Base-by-base conservation (phyloP, 2,888 invertebrate genomes). In the Tupiocoris notatus region DNA sequence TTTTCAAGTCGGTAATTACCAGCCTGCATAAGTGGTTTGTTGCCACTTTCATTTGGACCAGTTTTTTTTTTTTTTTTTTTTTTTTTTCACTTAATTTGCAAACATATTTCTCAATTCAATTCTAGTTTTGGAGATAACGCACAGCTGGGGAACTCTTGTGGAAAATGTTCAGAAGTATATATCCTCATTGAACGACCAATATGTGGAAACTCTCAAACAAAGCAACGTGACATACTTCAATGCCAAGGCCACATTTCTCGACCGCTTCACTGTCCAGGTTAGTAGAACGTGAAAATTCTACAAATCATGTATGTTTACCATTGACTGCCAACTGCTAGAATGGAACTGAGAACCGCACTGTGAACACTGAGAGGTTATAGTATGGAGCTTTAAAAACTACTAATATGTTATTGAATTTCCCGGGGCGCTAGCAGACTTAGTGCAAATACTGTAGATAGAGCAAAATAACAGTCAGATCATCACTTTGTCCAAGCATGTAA, bases 131-230 rank as follows among this genome's bases (percentile, higher is more conserved):
- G 39, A 59, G 59, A 21, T 54, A 17, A 16, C 56, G 0, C 79
- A 79, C 62, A 82, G 85, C 78, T 89, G 88, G 88, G 81, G 82
- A 3, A 84, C 82, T 57, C 84, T 89, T 85, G 84, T 84, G 20
- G 82, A 84, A 74, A 85, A 83, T 23, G 81, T 88, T 61, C 86
- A 86, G 81, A 83, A 83, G 66, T 84, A 88, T 81, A 86, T 88
- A 66, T 84, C 83, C 21, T 84, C 85, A 0, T 81, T 88, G 67
- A 88, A 88, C 81, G 87, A 86, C 86, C 85, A 85, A 20, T 87
- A 87, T 81, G 82, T 85, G 56, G 85, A 86, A 9, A 82, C 83
- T 39, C 82, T 88, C 9, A 81, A 85, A 63, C 84, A 85, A 67
- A 85, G 85, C 79, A 83, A 83, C 59, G 84, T 88, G 7, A 84